A percentile compares a stretch with the other conserved stretches of the same genome.
Conservation (phyloP, 1,140 invertebrate genomes). For the Drosophila pallidifrons region DNA sequence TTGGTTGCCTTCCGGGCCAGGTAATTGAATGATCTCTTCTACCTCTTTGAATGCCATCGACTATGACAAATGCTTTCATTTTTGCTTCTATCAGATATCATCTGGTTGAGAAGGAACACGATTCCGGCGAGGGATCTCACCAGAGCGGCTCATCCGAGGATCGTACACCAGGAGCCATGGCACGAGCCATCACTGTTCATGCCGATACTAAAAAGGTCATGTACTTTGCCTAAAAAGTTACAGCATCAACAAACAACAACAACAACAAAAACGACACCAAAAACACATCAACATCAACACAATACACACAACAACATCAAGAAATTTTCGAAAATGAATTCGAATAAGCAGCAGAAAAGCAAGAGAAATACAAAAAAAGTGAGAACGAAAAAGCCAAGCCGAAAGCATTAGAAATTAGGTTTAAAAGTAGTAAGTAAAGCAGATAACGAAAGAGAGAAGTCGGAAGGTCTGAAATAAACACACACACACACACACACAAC, state of each 20-base stretch:
- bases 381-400: constrained; percentile 60
- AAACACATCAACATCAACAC: constrained; percentile 33
- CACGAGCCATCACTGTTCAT: constrained; percentile 99
- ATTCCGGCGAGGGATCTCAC: constrained; percentile 98
- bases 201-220: constrained; percentile 99
- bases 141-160: constrained; percentile 99
- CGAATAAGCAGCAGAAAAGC: constrained; percentile 60
- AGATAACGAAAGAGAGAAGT: constrained; percentile 7
- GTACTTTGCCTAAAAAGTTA: constrained; percentile 96
- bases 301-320: constrained; percentile 37
- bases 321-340: constrained; percentile 70
- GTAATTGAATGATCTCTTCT: constrained; percentile 36
- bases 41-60: neutral
- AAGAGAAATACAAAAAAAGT: constrained; percentile 31
- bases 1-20: constrained; percentile 99
- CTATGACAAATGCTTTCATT: neutral
- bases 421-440: constrained; percentile 30
- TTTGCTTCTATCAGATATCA: constrained; percentile 89
- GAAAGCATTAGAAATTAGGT: constrained; percentile 62
- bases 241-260: constrained; percentile 18
- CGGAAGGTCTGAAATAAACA: constrained; percentile 32
- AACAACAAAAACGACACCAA: constrained; percentile 44
- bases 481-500: constrained; percentile 33
- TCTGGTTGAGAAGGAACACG: constrained; percentile 99
- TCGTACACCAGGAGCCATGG: constrained; percentile 98